These are phyloP conservation scores for Darevskia nairensis DNA, from an alignment of 2,797 vertebrate species.

Conservation along the genomic window DNA sequence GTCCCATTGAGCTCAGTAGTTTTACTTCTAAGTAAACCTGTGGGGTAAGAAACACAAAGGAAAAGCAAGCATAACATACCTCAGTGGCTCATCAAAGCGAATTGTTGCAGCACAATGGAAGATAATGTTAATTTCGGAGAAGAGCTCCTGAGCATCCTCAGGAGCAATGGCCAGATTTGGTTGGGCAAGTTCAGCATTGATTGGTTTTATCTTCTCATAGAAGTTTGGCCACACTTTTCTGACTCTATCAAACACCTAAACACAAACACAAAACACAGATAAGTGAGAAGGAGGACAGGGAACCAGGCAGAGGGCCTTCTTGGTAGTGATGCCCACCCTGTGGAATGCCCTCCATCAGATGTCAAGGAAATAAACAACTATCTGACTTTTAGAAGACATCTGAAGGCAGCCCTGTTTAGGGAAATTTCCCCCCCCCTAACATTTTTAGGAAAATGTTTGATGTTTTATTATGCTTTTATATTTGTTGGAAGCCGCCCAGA, in stretches of 20 bases:
- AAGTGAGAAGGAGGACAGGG: conserved; percentile 46
- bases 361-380: no score
- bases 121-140: conserved; percentile 82
- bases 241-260: conserved; percentile 92
- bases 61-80: conserved; percentile 71
- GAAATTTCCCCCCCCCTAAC: no score
- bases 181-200: conserved; percentile 92
- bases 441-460: no score
- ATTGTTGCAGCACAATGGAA: conserved; percentile 90
- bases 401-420: no score
- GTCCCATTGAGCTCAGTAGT: background rate
- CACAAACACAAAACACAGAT: conserved; percentile 56
- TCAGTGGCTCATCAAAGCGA: conserved; percentile 85
- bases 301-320: no score
- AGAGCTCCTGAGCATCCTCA: conserved; percentile 85
- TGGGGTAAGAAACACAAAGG: background rate
- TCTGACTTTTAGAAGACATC: no score
- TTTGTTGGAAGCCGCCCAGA: no score
- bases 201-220: conserved; percentile 89
- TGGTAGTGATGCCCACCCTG: no score
- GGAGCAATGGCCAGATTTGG: conserved; percentile 89
- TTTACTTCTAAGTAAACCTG: background rate
- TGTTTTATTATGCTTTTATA: no score
- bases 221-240: conserved; percentile 90
- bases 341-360: no score